Conservation (phyloP, 2,888 invertebrate species). For the Archips crataeganus region DNA sequence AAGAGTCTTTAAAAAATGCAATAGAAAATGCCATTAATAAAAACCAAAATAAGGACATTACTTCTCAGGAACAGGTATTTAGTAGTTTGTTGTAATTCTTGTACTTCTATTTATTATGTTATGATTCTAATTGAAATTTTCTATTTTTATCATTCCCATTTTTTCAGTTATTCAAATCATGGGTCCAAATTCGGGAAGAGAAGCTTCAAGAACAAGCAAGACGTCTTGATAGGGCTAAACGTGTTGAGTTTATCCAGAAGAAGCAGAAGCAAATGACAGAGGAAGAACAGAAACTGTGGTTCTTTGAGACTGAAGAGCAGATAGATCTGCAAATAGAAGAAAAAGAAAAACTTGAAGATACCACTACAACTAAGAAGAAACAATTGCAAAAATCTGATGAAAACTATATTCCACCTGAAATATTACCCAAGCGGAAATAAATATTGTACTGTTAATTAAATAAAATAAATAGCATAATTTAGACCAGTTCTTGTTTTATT, state of each 20-base stretch:
- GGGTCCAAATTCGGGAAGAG: conserved; percentile 85
- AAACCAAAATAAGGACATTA: conserved; percentile 85
- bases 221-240: conserved; percentile 85
- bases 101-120: no score
- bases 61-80: conserved; percentile 81
- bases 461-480: conserved; percentile 7
- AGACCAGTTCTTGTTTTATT: conserved; percentile 4
- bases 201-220: conserved; percentile 86
- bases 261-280: conserved; percentile 85
- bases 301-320: conserved; percentile 92
- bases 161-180: conserved; percentile 84
- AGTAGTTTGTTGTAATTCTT: background rate
- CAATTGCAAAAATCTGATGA: conserved; percentile 81
- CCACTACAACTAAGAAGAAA: conserved; percentile 73
- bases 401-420: conserved; percentile 90
- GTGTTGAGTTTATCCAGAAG: conserved; percentile 72
- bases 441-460: conserved; percentile 11
- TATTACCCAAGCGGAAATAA: conserved; percentile 76
- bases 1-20: conserved; percentile 76
- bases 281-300: conserved; percentile 89
- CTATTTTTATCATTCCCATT: conserved; percentile 22
- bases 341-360: conserved; percentile 74
- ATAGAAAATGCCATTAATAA: conserved; percentile 85
- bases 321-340: conserved; percentile 90
- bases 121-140: background rate